Evolutionary conservation across 2,113 vertebrate genomes (phyloP), one percentile per base, ranked within the genome.

Genomic region (Pelmatolapia mariae): DNA sequence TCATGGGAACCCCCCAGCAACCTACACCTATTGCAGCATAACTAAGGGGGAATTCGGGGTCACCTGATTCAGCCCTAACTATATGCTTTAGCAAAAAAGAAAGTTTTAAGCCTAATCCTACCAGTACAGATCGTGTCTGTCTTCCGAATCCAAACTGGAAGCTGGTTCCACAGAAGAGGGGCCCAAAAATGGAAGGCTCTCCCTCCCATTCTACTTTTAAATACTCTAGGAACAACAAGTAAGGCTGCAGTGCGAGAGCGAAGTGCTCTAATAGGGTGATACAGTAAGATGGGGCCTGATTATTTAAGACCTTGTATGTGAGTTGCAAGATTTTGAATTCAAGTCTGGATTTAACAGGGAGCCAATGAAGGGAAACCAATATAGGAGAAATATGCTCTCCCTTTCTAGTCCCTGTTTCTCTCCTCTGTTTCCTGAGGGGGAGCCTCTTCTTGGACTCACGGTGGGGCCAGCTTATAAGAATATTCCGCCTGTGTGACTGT

Each of bases 61-160:
- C 61, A 66, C 31, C 31, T 66, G 31, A 0, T 38, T 0, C 61
- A 66, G 61, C 59, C 59, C 59, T 33, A 66, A 38, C 61, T 66
- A 38, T 66, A 36, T 66, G 1, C 18, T 12, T 66, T 36, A 66
- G 6, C 6, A 63, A 36, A 63, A 2, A 63, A 0, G 29, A 36
- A n/a, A 7, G 59, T 63, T 36, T 36, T 0, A 63, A 63, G 6
- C 10, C 10, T 2, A 0, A 63, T 63, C 31, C n/a, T 63, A 0
- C 0, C 0, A 63, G 0, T 63, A 63, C 6, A 66, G 18, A 66
- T n/a, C 36, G 31, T 66, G 10, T 36, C 0, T 63, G 59, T 63
- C 59, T 36, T 0, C 59, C 0, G 0, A n/a, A 63, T 63, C 31
- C 3, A 0, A 2, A 36, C 18, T 36, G 31, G 18, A 19, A 36